phyloP scores from a whole-genome alignment of 1,140 invertebrate genomes.

The Eciton burchellii region DNA sequence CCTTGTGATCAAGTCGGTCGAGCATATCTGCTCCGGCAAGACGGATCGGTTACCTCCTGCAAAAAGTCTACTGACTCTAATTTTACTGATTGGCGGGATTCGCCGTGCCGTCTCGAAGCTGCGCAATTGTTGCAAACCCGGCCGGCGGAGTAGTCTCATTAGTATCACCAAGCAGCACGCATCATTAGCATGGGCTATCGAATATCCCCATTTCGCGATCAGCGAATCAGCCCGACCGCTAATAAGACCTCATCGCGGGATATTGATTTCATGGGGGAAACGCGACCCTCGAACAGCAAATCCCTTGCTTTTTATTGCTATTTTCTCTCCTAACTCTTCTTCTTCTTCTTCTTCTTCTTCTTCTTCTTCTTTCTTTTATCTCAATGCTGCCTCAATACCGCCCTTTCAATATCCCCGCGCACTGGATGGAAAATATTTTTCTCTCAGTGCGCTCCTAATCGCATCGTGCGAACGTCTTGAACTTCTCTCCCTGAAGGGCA shows the following conservation, averaged over 20 bases:
- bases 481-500: neutral
- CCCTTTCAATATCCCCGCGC: slow-evolving; percentile 33
- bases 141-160: neutral
- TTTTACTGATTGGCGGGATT: no score
- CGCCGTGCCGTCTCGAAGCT: no score
- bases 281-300: no score
- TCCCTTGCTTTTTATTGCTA: no score
- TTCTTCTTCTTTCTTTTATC: neutral
- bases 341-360: no score
- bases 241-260: no score
- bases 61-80: slow-evolving; percentile 38
- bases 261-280: no score
- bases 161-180: neutral
- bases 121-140: slow-evolving; percentile 22
- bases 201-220: no score
- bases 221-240: no score
- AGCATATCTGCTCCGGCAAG: slow-evolving; percentile 46
- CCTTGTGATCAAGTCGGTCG: slow-evolving; percentile 53
- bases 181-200: neutral
- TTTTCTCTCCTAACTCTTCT: no score
- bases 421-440: slow-evolving; percentile 13
- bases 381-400: neutral
- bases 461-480: slow-evolving; percentile 9
- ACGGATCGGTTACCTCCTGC: slow-evolving; percentile 43
- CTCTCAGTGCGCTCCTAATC: neutral